Conservation (phyloP, 2,113 vertebrate genomes). For the Malurus cyaneus region DNA sequence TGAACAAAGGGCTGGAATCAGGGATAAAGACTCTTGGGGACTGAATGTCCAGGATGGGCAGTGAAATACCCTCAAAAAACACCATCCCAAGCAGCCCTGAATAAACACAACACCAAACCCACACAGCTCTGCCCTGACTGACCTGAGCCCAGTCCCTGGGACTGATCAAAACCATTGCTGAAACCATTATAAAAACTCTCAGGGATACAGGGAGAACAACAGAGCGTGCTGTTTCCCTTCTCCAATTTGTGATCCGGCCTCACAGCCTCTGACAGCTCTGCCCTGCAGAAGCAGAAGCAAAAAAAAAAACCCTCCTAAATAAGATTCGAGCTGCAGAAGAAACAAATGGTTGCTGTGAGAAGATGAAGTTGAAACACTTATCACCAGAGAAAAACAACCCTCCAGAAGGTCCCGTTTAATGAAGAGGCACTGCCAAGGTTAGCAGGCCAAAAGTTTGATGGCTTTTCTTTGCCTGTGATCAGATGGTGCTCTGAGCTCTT, state of each 20-base stretch:
- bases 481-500: not conserved
- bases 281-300: not conserved
- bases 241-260: not conserved
- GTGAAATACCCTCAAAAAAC: not conserved
- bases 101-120: not conserved
- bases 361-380: not conserved
- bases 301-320: not conserved
- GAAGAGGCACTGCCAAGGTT: slow-evolving; percentile 5
- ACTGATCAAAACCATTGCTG: not conserved
- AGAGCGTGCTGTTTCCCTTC: not conserved
- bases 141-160: not conserved
- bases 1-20: not conserved
- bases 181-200: not conserved
- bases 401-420: slow-evolving; percentile 18
- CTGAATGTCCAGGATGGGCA: not conserved
- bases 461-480: slow-evolving; percentile 27
- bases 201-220: not conserved
- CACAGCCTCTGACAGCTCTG: not conserved
- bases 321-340: not conserved
- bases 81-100: not conserved
- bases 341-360: not conserved
- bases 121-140: not conserved
- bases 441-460: not conserved
- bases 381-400: not conserved
- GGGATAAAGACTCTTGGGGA: not conserved